These are phyloP conservation scores for Formica selysi DNA, from an alignment of 1,140 invertebrate genomes.

Conservation along the genomic window DNA sequence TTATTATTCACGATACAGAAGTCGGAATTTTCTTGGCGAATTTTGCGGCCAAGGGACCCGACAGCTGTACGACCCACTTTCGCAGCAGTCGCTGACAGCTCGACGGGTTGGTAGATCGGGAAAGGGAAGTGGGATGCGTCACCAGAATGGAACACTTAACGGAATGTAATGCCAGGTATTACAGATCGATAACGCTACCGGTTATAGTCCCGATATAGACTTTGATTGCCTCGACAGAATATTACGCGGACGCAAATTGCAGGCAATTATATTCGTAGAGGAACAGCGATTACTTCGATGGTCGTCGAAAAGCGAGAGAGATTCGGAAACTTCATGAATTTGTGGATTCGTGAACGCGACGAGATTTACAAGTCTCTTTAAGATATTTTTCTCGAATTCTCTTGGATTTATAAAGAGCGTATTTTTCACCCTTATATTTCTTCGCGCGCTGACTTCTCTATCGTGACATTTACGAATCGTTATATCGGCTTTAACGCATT, in stretches of 20 bases:
- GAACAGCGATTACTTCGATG: neutral
- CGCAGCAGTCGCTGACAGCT: constrained; percentile 61
- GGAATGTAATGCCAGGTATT: constrained; percentile 2
- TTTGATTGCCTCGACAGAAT: neutral
- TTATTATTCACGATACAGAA: constrained; percentile 74
- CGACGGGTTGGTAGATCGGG: constrained; percentile 43
- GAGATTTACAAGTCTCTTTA: neutral
- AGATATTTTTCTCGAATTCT: neutral
- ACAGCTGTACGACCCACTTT: constrained; percentile 73
- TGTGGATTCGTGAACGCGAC: neutral
- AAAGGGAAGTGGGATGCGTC: neutral
- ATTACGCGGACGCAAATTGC: neutral
- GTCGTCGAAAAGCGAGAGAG: neutral
- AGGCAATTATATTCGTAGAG: neutral
- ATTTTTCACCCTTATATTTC: neutral
- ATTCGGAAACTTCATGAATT: neutral
- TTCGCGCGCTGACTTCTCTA: neutral
- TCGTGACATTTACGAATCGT: constrained; percentile 4
- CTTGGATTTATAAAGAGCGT: neutral
- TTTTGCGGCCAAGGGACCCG: constrained; percentile 46
- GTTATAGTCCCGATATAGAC: neutral
- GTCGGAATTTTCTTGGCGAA: constrained; percentile 65
- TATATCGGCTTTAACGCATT: constrained; percentile 17
- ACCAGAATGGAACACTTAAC: constrained; percentile 18
- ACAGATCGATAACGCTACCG: constrained; percentile 17